phyloP scores from a whole-genome alignment of 2,888 invertebrate genomes.

The Pachliopta kotzebuea region DNA sequence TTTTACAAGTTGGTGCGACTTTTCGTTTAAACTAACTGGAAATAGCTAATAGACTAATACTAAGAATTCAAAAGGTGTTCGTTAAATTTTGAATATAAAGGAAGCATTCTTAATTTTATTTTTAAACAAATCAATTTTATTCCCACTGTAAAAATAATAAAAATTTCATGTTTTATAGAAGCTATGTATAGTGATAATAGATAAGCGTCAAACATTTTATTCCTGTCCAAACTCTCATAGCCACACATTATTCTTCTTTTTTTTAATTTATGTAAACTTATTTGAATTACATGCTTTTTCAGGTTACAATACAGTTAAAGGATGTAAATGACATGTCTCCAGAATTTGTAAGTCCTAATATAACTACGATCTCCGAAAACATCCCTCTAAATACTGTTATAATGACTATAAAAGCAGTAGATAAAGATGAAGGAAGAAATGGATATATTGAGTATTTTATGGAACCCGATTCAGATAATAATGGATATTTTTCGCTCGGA shows the following conservation, averaged over 20 bases:
- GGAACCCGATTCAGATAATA: constrained; percentile 82
- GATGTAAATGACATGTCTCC: constrained; percentile 97
- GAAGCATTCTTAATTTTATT: not conserved
- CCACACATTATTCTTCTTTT: too few relatives aligned
- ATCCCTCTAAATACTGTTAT: constrained; percentile 92
- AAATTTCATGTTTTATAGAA: too few relatives aligned
- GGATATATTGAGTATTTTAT: constrained; percentile 94
- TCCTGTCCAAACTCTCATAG: too few relatives aligned
- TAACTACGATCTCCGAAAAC: constrained; percentile 91
- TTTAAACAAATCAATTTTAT: constrained; percentile 26
- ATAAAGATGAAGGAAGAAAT: constrained; percentile 94
- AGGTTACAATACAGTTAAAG: constrained; percentile 93
- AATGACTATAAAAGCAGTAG: constrained; percentile 93
- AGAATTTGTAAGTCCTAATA: constrained; percentile 89
- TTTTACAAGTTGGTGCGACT: constrained; percentile 51
- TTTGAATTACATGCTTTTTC: constrained; percentile 38
- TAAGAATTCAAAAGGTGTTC: constrained; percentile 27
- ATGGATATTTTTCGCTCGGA: constrained; percentile 89
- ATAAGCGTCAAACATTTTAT: too few relatives aligned
- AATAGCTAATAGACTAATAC: constrained; percentile 36
- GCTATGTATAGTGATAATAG: too few relatives aligned
- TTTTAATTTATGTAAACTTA: too few relatives aligned
- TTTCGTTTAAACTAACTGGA: constrained; percentile 47
- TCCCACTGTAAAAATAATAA: constrained; percentile 26
- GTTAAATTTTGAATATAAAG: constrained; percentile 7